These are phyloP conservation scores for Chondrilla cf. caribensis DNA, from an alignment of 37 sponge, comb jelly and placozoan genomes.

Conservation along the genomic window DNA sequence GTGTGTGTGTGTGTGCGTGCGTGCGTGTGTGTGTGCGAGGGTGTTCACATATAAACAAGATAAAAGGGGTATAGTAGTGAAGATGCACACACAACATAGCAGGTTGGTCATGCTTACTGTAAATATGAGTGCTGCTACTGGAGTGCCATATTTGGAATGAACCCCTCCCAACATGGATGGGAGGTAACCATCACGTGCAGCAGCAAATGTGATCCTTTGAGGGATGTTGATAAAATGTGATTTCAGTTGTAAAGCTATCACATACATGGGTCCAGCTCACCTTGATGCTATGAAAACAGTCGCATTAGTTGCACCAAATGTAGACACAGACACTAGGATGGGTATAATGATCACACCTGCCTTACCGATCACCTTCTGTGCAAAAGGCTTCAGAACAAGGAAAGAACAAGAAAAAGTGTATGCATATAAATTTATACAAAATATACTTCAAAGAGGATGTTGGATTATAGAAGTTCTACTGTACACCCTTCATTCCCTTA, in stretches of 20 bases:
- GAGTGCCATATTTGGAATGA: conserved; percentile 51
- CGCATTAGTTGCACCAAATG: conserved; percentile 59
- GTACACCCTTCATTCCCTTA: too few species aligned
- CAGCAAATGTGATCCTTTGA: conserved; percentile 44
- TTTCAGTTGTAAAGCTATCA: too few species aligned
- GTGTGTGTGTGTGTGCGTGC: too few species aligned
- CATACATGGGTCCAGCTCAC: neutral
- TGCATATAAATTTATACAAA: too few species aligned
- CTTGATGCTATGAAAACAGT: conserved; percentile 30
- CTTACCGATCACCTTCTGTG: conserved; percentile 26
- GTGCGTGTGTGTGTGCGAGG: too few species aligned
- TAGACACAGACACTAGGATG: conserved; percentile 54
- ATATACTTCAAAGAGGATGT: neutral
- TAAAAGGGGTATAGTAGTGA: too few species aligned
- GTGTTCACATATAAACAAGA: too few species aligned
- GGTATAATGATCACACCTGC: conserved; percentile 70
- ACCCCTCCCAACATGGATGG: conserved; percentile 51
- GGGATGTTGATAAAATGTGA: neutral
- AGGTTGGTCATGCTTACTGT: conserved; percentile 28
- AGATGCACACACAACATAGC: too few species aligned
- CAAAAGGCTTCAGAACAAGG: conserved; percentile 54
- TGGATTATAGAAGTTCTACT: too few species aligned
- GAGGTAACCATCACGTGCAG: conserved; percentile 51
- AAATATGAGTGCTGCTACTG: conserved; percentile 53
- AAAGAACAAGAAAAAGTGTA: neutral